Conservation (phyloP, 92 coral and sea anemone species). For the Bergia sp. region DNA sequence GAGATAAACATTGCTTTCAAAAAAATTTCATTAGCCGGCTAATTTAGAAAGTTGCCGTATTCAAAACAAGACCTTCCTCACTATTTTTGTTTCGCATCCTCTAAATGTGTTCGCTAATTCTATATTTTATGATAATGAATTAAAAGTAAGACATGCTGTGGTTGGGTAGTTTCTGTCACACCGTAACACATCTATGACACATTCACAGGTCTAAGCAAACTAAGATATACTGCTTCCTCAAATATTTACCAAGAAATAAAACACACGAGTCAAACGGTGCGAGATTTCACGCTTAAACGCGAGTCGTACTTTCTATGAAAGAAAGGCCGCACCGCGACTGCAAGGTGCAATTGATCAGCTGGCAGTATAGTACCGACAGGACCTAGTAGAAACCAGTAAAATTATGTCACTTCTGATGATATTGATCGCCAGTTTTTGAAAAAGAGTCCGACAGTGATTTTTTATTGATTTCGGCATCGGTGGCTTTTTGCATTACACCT, state of each 20-base stretch:
- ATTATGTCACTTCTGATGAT: background rate
- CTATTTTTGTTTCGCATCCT: background rate
- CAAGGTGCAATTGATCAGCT: background rate
- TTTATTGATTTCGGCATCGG: constrained; percentile 49
- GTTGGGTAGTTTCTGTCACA: constrained; percentile 24
- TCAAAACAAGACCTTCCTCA: constrained; percentile 25
- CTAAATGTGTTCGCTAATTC: constrained; percentile 22
- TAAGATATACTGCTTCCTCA: constrained; percentile 34
- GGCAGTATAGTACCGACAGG: background rate
- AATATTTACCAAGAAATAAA: constrained; percentile 42
- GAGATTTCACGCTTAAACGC: constrained; percentile 25
- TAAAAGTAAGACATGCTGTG: background rate
- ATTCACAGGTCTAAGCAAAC: constrained; percentile 40
- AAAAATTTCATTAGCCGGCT: constrained; percentile 39
- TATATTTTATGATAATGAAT: constrained; percentile 17
- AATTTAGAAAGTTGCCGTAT: constrained; percentile 35
- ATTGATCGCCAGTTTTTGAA: constrained; percentile 35
- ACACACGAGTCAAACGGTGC: constrained; percentile 32
- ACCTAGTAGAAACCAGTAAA: background rate
- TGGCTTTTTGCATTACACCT: constrained; percentile 51
- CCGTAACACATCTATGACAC: constrained; percentile 35
- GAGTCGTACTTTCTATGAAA: background rate
- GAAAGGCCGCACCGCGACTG: background rate
- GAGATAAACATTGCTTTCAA: constrained; percentile 48
- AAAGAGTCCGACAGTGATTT: constrained; percentile 40